Conservation (phyloP, 2,888 invertebrate genomes). For the Tinea semifulvella region DNA sequence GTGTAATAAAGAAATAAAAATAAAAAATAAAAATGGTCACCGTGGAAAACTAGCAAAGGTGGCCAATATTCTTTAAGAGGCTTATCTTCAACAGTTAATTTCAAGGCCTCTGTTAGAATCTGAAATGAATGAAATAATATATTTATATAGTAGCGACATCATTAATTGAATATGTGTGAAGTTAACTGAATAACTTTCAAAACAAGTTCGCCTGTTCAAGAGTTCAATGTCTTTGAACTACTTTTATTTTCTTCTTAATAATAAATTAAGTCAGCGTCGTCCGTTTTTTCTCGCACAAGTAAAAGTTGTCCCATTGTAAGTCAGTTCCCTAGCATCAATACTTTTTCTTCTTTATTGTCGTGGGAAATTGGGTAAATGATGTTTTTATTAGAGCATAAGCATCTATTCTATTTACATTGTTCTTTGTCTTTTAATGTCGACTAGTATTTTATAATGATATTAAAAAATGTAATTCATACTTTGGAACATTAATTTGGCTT, state of each 20-base stretch:
- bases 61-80: too few relatives aligned
- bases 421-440: slow-evolving; percentile 12
- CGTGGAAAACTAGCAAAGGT: too few relatives aligned
- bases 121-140: neutral
- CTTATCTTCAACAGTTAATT: too few relatives aligned
- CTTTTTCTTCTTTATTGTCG: slow-evolving; percentile 6
- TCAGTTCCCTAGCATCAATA: slow-evolving; percentile 10
- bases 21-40: too few relatives aligned
- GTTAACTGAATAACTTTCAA: too few relatives aligned
- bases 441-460: too few relatives aligned
- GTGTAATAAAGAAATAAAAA: too few relatives aligned
- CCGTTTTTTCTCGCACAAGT: slow-evolving; percentile 5
- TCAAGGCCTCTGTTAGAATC: too few relatives aligned
- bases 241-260: slow-evolving; percentile 10
- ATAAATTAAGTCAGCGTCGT: slow-evolving; percentile 7
- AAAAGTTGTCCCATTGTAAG: slow-evolving; percentile 6
- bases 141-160: neutral
- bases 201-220: neutral
- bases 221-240: slow-evolving; percentile 7
- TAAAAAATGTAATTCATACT: too few relatives aligned
- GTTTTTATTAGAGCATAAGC: slow-evolving; percentile 11
- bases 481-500: too few relatives aligned
- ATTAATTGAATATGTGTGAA: too few relatives aligned
- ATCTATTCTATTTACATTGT: slow-evolving; percentile 8
- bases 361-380: slow-evolving; percentile 11